phyloP scores from a whole-genome alignment of 2,888 invertebrate species.

The Spisula subtruncata region DNA sequence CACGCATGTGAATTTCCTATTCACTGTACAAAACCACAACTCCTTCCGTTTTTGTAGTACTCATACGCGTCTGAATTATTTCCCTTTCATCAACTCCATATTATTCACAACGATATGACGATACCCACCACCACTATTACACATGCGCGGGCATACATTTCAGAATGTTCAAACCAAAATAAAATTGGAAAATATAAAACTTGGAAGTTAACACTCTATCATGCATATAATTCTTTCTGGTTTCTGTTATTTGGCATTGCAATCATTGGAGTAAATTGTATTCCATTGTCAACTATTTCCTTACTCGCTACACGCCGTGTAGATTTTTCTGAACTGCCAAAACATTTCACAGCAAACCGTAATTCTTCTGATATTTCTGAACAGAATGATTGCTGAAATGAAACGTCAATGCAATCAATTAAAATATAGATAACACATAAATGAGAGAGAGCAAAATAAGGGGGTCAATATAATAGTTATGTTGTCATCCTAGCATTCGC shows the following conservation, averaged over 20 bases:
- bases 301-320: constrained; percentile 74
- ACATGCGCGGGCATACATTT: not conserved
- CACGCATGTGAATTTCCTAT: not conserved
- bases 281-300: constrained; percentile 83
- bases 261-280: constrained; percentile 83
- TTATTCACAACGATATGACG: no score
- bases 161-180: not conserved
- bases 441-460: no score
- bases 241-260: constrained; percentile 75
- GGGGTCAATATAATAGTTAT: no score
- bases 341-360: constrained; percentile 95
- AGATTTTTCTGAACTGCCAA: constrained; percentile 94
- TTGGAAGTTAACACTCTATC: constrained; percentile 19
- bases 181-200: constrained; percentile 8
- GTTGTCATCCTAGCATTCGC: no score
- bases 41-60: no score
- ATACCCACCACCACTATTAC: not conserved
- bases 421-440: no score
- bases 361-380: constrained; percentile 98
- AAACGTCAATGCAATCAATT: not conserved
- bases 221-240: constrained; percentile 81
- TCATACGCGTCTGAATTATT: no score
- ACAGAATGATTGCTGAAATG: constrained; percentile 93
- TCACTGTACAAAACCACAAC: not conserved
- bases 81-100: no score